phyloP scores from a whole-genome alignment of 35 echinoderm and acorn worm species.

The Amphiura filiformis region DNA sequence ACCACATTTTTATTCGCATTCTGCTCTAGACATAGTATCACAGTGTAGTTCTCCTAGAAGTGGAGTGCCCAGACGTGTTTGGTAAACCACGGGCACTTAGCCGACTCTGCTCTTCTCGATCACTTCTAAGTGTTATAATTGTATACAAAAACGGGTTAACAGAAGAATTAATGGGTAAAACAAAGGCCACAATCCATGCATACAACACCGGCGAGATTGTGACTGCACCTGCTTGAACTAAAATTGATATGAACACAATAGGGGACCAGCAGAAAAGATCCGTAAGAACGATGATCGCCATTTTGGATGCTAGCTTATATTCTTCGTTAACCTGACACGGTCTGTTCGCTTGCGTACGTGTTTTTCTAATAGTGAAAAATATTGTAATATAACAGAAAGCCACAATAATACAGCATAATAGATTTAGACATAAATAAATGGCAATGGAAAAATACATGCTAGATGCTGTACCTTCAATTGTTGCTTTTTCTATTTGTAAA shows the following conservation, averaged over 20 bases:
- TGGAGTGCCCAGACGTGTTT: too few relatives aligned
- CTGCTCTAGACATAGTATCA: too few relatives aligned
- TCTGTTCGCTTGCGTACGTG: neutral
- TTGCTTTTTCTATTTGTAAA: neutral
- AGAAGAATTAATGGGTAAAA: neutral
- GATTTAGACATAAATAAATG: neutral
- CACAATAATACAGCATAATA: neutral
- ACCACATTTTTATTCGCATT: too few relatives aligned
- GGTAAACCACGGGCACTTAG: too few relatives aligned
- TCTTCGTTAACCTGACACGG: neutral
- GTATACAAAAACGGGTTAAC: neutral
- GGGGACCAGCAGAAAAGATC: neutral
- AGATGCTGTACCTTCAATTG: neutral
- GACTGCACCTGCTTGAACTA: neutral
- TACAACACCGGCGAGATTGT: neutral
- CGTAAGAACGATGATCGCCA: neutral
- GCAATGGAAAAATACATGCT: constrained; percentile 1
- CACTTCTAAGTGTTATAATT: neutral
- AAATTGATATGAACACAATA: neutral
- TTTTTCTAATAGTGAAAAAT: neutral
- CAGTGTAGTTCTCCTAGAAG: too few relatives aligned
- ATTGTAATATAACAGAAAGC: neutral
- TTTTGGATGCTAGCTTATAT: neutral
- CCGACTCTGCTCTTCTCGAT: neutral
- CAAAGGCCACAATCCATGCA: neutral